Evolutionary conservation across 1,140 invertebrate genomes (phyloP).

Genomic region (Micrasema longulum): DNA sequence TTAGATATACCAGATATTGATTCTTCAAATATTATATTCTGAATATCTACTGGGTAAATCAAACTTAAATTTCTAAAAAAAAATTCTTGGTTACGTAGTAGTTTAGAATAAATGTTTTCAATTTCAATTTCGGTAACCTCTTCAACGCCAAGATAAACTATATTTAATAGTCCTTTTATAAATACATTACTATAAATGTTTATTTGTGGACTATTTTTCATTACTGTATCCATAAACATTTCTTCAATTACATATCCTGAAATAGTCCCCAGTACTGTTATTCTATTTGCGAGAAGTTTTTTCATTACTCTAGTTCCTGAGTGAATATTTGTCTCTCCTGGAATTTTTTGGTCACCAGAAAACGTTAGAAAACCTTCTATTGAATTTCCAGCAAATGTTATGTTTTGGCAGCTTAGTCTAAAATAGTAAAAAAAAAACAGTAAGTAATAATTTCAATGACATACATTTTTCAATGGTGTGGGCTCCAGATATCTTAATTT

Average conservation of each 20-base stretch:
- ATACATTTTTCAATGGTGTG: too few relatives aligned
- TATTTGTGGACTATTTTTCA: conserved; percentile 20
- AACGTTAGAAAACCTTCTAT: conserved; percentile 33
- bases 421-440: conserved; percentile 19
- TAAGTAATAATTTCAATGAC: too few relatives aligned
- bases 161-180: conserved; percentile 17
- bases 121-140: conserved; percentile 24
- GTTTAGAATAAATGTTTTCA: conserved; percentile 39
- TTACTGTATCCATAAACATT: conserved; percentile 43
- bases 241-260: conserved; percentile 20
- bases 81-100: conserved; percentile 42
- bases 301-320: conserved; percentile 30
- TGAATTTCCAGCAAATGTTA: conserved; percentile 33
- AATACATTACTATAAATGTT: conserved; percentile 39
- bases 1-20: conserved; percentile 50
- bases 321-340: conserved; percentile 31
- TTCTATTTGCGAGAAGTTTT: conserved; percentile 3
- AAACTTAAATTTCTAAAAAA: conserved; percentile 44
- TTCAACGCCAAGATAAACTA: conserved; percentile 27
- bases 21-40: conserved; percentile 42
- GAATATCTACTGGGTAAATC: conserved; percentile 44
- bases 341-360: conserved; percentile 20
- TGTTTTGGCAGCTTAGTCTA: conserved; percentile 44
- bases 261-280: conserved; percentile 23
- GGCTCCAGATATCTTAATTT: too few relatives aligned